These are phyloP conservation scores for Carposina sasakii DNA, from an alignment of 1,140 invertebrate genomes.

Conservation along the genomic window DNA sequence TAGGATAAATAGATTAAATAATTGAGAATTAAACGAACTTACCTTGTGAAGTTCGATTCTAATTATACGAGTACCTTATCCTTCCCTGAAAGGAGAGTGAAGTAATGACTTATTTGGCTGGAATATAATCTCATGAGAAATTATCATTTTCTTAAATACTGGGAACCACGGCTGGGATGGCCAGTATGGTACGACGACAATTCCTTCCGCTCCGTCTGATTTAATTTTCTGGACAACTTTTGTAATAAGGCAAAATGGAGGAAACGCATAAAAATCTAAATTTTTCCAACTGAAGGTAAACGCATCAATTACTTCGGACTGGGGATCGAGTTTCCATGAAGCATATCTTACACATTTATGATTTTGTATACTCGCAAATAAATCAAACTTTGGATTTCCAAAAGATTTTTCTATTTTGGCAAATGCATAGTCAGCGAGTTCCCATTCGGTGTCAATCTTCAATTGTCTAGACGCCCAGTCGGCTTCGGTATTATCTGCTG, in stretches of 20 bases:
- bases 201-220: background rate
- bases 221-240: conserved; percentile 27
- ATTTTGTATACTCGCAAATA: conserved; percentile 2
- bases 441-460: conserved; percentile 27
- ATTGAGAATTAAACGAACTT: no score
- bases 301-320: conserved; percentile 4
- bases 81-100: conserved; percentile 10
- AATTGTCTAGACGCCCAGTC: conserved; percentile 17
- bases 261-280: conserved; percentile 5
- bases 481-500: conserved; percentile 22
- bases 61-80: no score
- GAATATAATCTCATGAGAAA: conserved; percentile 18
- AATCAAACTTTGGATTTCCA: conserved; percentile 6
- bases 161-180: conserved; percentile 31
- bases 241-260: conserved; percentile 24
- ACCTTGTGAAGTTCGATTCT: no score
- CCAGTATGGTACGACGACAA: conserved; percentile 7
- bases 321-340: conserved; percentile 7
- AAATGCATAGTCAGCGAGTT: conserved; percentile 6
- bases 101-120: conserved; percentile 11
- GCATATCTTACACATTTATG: conserved; percentile 4
- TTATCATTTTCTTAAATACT: conserved; percentile 11
- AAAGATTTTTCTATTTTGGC: background rate
- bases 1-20: no score
- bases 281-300: conserved; percentile 4